These are phyloP conservation scores for Ophiodon elongatus DNA, from an alignment of 2,113 vertebrate genomes.

Conservation along the genomic window DNA sequence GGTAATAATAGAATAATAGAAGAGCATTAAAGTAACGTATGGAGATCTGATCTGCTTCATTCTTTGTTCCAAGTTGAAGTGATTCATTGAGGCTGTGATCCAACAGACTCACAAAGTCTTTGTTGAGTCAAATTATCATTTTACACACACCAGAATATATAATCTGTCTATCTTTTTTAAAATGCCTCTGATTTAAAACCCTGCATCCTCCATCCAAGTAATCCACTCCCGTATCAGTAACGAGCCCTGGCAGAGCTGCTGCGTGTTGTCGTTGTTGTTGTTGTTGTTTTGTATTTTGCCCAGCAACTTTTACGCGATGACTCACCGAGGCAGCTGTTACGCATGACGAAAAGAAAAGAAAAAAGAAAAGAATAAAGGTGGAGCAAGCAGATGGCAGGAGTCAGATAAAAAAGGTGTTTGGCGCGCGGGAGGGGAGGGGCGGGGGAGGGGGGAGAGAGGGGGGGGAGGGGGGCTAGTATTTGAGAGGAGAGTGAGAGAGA, in stretches of 20 bases:
- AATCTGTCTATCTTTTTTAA: background rate
- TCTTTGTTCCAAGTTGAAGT: too few relatives aligned
- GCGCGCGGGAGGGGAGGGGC: background rate
- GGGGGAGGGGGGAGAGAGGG: background rate
- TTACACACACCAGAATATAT: background rate
- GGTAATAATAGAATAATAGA: slow-evolving; percentile 24
- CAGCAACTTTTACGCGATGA: slow-evolving; percentile 82
- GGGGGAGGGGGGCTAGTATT: slow-evolving; percentile 46
- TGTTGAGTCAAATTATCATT: background rate
- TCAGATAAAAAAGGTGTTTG: slow-evolving; percentile 82
- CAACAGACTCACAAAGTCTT: too few relatives aligned
- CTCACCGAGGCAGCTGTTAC: slow-evolving; percentile 82
- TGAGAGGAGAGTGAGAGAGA: slow-evolving; percentile 26
- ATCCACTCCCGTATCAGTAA: slow-evolving; percentile 18
- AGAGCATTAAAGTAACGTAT: background rate
- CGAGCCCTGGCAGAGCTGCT: background rate
- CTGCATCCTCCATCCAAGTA: slow-evolving; percentile 1
- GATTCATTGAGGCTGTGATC: too few relatives aligned
- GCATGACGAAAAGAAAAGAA: slow-evolving; percentile 67
- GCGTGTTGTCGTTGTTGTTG: background rate
- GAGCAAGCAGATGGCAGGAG: slow-evolving; percentile 73
- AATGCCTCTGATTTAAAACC: background rate
- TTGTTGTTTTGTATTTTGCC: slow-evolving; percentile 70
- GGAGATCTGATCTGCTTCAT: slow-evolving; percentile 1
- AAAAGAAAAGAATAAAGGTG: slow-evolving; percentile 79